Conservation (phyloP, 1,140 invertebrate genomes). For the Drosophila ercepeae region DNA sequence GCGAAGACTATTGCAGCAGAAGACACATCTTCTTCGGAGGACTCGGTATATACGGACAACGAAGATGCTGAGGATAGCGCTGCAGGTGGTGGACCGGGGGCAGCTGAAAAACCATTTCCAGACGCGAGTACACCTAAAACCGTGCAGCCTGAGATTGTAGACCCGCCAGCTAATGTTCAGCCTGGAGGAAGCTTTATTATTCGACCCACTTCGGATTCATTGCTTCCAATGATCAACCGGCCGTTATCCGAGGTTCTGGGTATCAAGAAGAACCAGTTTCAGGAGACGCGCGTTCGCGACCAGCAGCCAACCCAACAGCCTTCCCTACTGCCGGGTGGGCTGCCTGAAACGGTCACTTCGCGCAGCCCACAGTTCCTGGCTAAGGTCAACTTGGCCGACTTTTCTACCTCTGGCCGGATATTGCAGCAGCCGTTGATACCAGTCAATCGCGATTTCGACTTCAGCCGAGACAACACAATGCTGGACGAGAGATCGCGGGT, state of each 20-base stretch:
- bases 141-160: conserved; percentile 57
- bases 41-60: conserved; percentile 67
- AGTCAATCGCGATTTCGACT: conserved; percentile 72
- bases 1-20: conserved; percentile 43
- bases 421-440: conserved; percentile 41
- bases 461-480: conserved; percentile 80
- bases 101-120: conserved; percentile 22
- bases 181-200: conserved; percentile 74
- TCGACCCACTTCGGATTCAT: conserved; percentile 71
- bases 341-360: conserved; percentile 26
- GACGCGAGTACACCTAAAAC: conserved; percentile 46
- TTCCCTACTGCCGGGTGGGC: conserved; percentile 41
- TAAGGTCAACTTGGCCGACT: conserved; percentile 80
- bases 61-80: conserved; percentile 45
- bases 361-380: conserved; percentile 66
- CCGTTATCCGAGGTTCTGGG: conserved; percentile 83
- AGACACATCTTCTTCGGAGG: conserved; percentile 64
- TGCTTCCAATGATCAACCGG: conserved; percentile 81
- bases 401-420: conserved; percentile 61
- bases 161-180: conserved; percentile 49
- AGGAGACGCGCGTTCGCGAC: conserved; percentile 75
- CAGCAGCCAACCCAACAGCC: conserved; percentile 57
- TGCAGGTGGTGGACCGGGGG: conserved; percentile 20
- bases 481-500: conserved; percentile 72
- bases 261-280: conserved; percentile 83